These are phyloP conservation scores for Meteorus sp. DNA, from an alignment of 1,140 invertebrate species.

Conservation along the genomic window DNA sequence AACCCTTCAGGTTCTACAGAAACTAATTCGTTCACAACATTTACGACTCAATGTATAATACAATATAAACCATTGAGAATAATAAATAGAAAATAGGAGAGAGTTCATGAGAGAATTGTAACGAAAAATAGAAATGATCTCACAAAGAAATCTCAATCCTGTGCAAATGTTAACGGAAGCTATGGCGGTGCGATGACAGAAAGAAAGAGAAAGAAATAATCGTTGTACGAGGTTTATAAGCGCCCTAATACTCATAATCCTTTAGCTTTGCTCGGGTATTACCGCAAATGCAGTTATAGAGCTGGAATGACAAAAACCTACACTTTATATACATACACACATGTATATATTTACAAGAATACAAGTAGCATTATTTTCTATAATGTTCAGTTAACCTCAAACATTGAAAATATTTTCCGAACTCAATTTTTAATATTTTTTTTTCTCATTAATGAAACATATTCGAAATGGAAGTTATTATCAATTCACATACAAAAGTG, in stretches of 20 bases:
- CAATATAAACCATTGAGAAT: no score
- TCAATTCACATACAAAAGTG: no score
- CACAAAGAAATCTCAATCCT: not conserved
- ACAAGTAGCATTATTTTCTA: no score
- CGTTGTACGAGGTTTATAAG: slow-evolving; percentile 36
- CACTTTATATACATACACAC: not conserved
- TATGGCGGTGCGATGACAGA: slow-evolving; percentile 26
- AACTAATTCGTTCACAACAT: slow-evolving; percentile 11
- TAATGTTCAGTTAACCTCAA: no score
- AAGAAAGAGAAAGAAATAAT: no score
- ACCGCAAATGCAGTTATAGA: slow-evolving; percentile 49
- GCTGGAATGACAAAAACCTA: slow-evolving; percentile 4
- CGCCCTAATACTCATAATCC: slow-evolving; percentile 52
- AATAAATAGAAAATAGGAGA: no score
- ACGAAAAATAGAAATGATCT: slow-evolving; percentile 2
- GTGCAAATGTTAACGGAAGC: slow-evolving; percentile 28
- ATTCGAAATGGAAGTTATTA: no score
- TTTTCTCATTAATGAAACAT: no score
- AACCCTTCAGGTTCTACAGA: no score
- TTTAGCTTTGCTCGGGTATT: slow-evolving; percentile 50
- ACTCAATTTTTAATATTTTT: no score
- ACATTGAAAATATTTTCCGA: no score
- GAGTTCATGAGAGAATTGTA: not conserved
- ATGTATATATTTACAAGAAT: not conserved
- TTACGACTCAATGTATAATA: slow-evolving; percentile 12